A percentile compares a stretch with the other conserved stretches of the same genome.
Conservation (phyloP, 2,797 vertebrate species). For the Eurystomus glaucurus region DNA sequence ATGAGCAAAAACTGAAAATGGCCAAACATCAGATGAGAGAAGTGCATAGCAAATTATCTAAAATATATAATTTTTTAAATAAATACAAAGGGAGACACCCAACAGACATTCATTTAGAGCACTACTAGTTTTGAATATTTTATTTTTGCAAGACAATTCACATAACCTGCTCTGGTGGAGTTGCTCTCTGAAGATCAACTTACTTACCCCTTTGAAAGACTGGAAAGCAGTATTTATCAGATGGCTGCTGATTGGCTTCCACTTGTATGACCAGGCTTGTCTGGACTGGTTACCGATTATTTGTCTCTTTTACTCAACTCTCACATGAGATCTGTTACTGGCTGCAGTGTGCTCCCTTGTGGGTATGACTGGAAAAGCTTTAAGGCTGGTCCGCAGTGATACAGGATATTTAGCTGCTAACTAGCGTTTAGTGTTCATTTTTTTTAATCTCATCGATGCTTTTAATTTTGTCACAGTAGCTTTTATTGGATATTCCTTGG, state of each 20-base stretch:
- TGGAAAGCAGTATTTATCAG: conserved; percentile 57
- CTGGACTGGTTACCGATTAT: conserved; percentile 52
- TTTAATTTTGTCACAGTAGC: neutral
- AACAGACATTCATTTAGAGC: neutral
- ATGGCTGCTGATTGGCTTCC: conserved; percentile 71
- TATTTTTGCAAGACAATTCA: neutral
- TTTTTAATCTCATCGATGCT: neutral
- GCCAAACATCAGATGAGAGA: neutral
- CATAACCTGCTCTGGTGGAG: neutral
- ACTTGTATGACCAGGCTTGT: conserved; percentile 45
- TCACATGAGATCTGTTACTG: conserved; percentile 56
- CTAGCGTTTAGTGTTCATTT: neutral
- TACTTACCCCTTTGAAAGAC: conserved; percentile 32
- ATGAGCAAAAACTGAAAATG: neutral
- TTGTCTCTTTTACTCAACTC: conserved; percentile 41
- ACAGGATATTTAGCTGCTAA: neutral
- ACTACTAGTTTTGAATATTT: neutral
- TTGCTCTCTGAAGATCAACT: neutral
- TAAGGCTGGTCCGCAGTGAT: neutral
- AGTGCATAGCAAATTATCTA: neutral
- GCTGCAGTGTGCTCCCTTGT: conserved; percentile 81
- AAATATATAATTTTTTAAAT: neutral
- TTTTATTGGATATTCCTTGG: neutral
- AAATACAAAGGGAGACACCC: neutral
- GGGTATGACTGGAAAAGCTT: conserved; percentile 72